Evolutionary conservation across 2,113 vertebrate species (phyloP).

Genomic region (Tympanuchus pallidicinctus): DNA sequence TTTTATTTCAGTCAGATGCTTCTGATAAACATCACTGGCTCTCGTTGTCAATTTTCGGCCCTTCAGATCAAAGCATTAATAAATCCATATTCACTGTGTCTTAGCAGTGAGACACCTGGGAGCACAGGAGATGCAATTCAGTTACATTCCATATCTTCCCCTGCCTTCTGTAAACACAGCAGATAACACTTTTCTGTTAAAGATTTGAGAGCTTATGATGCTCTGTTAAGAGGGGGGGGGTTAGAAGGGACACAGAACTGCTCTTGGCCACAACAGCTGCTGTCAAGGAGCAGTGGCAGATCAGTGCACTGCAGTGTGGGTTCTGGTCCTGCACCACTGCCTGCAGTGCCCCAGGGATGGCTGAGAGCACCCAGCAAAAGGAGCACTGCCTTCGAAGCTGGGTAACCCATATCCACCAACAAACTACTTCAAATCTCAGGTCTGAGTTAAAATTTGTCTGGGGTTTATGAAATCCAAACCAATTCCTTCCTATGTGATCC

Average conservation of each 20-base stretch:
- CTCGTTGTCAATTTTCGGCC: not conserved
- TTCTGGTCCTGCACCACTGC: not conserved
- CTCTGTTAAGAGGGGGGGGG: not conserved
- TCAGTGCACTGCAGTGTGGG: not conserved
- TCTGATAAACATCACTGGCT: not conserved
- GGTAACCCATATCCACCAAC: not conserved
- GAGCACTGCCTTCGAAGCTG: not conserved
- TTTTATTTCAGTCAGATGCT: not conserved
- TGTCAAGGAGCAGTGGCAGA: not conserved
- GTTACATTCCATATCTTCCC: not conserved
- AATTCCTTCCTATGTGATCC: not conserved
- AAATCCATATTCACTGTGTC: not conserved
- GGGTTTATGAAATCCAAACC: not conserved
- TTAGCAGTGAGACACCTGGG: not conserved
- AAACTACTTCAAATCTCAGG: not conserved
- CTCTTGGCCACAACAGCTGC: not conserved
- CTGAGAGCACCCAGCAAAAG: not conserved
- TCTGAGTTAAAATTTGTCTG: not conserved
- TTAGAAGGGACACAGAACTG: not conserved
- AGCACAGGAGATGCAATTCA: not conserved
- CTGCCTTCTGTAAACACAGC: not conserved
- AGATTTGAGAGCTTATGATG: not conserved
- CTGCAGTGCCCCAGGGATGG: not conserved
- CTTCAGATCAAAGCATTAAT: constrained; percentile 23
- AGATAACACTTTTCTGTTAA: not conserved